Evolutionary conservation across 2,888 invertebrate species (phyloP).

Genomic region (Aphodius sticticus): DNA sequence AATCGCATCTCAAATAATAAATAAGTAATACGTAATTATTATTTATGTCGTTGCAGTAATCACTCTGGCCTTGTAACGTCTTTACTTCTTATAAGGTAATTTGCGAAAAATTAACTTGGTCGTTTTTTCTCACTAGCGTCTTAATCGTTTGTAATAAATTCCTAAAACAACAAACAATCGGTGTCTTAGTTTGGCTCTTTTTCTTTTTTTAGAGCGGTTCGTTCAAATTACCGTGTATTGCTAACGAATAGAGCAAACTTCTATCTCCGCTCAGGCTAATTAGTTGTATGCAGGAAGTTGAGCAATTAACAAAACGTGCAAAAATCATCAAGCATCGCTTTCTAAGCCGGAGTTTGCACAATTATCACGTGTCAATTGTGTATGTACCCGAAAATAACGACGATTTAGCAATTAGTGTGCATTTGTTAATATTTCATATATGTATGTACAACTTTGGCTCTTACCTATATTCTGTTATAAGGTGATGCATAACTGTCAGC

Average conservation of each 20-base stretch:
- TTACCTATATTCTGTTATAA: too few relatives aligned
- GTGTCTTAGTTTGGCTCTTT: neutral
- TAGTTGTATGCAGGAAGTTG: neutral
- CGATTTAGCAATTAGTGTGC: slow-evolving; percentile 18
- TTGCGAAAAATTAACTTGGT: neutral
- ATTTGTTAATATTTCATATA: slow-evolving; percentile 10
- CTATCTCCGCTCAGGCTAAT: neutral
- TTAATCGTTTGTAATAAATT: neutral
- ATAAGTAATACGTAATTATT: neutral
- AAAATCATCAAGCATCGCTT: neutral
- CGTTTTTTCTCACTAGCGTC: neutral
- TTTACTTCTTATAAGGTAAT: neutral
- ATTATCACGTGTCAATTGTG: slow-evolving; percentile 9
- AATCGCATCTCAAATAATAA: neutral
- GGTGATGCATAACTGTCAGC: too few relatives aligned
- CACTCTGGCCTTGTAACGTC: neutral
- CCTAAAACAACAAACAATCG: neutral
- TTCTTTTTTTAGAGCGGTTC: neutral
- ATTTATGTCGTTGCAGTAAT: neutral
- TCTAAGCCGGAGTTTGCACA: neutral
- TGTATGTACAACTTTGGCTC: too few relatives aligned
- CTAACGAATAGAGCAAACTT: neutral
- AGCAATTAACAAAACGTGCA: neutral
- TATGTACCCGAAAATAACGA: slow-evolving; percentile 15
- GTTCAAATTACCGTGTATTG: neutral